These are phyloP conservation scores for Thinocorus orbignyianus DNA, from an alignment of 2,113 vertebrate genomes.

Conservation along the genomic window DNA sequence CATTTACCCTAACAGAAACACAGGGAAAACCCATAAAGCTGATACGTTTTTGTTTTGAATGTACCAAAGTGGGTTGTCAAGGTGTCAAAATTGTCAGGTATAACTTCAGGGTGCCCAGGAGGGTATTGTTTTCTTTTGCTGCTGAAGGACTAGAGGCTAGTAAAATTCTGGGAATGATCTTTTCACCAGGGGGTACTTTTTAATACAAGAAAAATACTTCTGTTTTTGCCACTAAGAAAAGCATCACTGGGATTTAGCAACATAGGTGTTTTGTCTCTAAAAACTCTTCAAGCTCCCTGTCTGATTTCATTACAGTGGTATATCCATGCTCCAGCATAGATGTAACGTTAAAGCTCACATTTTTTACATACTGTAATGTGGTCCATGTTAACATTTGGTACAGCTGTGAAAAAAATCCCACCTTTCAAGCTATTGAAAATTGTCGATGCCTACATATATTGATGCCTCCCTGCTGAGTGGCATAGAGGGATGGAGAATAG, in stretches of 20 bases:
- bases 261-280: neutral
- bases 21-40: neutral
- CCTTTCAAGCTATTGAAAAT: neutral
- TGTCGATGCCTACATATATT: neutral
- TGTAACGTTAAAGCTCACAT: neutral
- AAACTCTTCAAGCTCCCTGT: neutral
- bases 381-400: neutral
- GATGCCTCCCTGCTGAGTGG: neutral
- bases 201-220: neutral
- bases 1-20: neutral
- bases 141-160: neutral
- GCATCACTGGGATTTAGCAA: neutral
- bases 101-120: neutral
- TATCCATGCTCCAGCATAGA: neutral
- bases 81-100: neutral
- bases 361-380: neutral
- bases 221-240: neutral
- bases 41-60: neutral
- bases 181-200: neutral
- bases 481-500: rapidly evolving
- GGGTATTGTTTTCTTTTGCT: neutral
- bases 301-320: neutral
- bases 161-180: neutral
- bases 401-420: neutral
- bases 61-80: neutral